Base-by-base conservation (phyloP, 2,888 invertebrate species). In the Lasioglossum lativentre region DNA sequence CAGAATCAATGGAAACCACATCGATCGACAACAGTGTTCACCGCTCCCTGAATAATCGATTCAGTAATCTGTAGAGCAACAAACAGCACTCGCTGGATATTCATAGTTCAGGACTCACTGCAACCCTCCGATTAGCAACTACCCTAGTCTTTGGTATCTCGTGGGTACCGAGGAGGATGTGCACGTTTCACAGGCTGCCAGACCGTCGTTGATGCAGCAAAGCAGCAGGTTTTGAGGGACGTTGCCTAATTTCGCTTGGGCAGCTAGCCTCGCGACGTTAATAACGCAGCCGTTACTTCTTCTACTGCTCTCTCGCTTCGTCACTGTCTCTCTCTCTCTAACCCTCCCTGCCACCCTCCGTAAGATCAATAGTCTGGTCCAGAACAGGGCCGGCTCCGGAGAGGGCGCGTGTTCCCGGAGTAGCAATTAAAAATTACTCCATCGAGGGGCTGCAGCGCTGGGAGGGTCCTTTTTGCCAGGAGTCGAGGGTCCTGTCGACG, bases 331-430 rank as follows among this genome's bases (percentile, higher is more conserved):
- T 34, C 34, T 42, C 75, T 23, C 71, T 52, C 73, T 83, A 77
- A 12, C 78, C 80, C 75, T 10, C 68, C 78, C 79, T 80, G 76
- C 89, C 85, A 75, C 82, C 52, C 91, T 87, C 81, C 86, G 83
- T 83, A 85, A 93, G 94, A 94, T 94, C 94, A 94, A 95, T 94
- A 94, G 92, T 93, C 92, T 91, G 93, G 93, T 93, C 92, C 93
- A 90, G 90, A 92, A 90, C 92, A 92, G 91, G 91, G 91, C 92
- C 93, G 93, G 90, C 86, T 89, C 90, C 86, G 86, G 85, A 85
- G 82, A 85, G 82, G 81, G 86, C 76, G 85, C 80, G 77, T 59
- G 59, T 71, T 66, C 72, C 78, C 78, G 75, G 52, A 78, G 75
- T 59, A 74, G 66, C 86, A 70, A 78, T 79, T 70, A 70, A 45